A percentile compares a stretch with the other conserved stretches of the same genome.
phyloP scores from a whole-genome alignment of 1,140 invertebrate species.

The Pomacea maculata region DNA sequence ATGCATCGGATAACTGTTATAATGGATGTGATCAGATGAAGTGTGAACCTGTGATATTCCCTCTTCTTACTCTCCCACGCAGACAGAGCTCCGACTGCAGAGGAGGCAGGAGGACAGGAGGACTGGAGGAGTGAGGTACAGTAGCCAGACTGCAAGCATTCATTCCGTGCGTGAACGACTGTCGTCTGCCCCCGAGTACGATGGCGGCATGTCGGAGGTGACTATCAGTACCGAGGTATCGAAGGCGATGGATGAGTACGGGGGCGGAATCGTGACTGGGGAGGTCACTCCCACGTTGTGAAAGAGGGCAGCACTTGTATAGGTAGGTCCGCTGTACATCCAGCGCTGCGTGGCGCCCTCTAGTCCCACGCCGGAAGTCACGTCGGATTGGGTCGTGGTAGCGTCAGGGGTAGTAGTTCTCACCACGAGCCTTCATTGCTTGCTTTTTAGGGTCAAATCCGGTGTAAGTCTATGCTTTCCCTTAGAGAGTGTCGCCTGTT shows the following conservation, averaged over 20 bases:
- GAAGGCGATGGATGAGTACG: not conserved
- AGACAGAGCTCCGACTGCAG: not conserved
- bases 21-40: too few relatives aligned
- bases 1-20: too few relatives aligned
- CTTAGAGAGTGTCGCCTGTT: too few relatives aligned
- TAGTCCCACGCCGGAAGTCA: not conserved
- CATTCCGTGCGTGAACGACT: too few relatives aligned
- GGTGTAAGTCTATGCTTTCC: too few relatives aligned
- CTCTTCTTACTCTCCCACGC: not conserved
- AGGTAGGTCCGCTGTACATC: not conserved
- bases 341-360: too few relatives aligned
- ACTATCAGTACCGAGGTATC: not conserved
- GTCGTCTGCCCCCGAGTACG: not conserved
- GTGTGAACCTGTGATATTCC: too few relatives aligned
- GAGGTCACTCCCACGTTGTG: not conserved
- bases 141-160: not conserved
- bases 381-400: not conserved
- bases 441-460: too few relatives aligned
- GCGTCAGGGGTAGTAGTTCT: not conserved
- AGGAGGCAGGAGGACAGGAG: not conserved
- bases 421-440: too few relatives aligned
- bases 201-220: not conserved
- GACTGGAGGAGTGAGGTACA: not conserved
- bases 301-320: not conserved
- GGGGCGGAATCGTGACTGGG: not conserved